phyloP scores from a whole-genome alignment of 2,888 invertebrate genomes.

The Nomada flava region DNA sequence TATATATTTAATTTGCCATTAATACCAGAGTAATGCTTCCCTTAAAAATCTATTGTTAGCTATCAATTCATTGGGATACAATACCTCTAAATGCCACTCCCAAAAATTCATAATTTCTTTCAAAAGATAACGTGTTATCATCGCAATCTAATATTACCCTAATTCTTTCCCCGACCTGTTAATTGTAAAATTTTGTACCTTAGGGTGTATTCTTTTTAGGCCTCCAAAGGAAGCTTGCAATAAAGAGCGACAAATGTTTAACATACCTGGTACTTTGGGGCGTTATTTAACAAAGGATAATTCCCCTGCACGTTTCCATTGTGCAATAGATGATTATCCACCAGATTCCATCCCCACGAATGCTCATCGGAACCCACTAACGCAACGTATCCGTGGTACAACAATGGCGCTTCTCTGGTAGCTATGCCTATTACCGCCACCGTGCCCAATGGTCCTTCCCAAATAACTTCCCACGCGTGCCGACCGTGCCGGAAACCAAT shows the following conservation, averaged over 20 bases:
- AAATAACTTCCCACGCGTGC: constrained; percentile 99
- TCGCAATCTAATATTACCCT: constrained; percentile 99
- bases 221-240: neutral
- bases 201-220: constrained; percentile 13
- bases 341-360: constrained; percentile 99
- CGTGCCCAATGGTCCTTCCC: constrained; percentile 99
- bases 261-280: constrained; percentile 97
- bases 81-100: constrained; percentile 98
- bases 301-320: constrained; percentile 98
- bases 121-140: constrained; percentile 98
- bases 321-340: constrained; percentile 98
- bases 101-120: constrained; percentile 98
- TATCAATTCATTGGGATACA: constrained; percentile 35
- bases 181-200: constrained; percentile 60
- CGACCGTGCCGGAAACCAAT: constrained; percentile 96
- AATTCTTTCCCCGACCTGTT: constrained; percentile 97
- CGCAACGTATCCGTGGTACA: constrained; percentile 98
- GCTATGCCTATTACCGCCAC: constrained; percentile 98
- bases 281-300: constrained; percentile 97
- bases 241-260: constrained; percentile 15
- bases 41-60: constrained; percentile 3
- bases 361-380: constrained; percentile 97
- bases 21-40: constrained; percentile 12
- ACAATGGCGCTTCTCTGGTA: constrained; percentile 96
- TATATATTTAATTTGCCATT: constrained; percentile 78